A percentile compares a stretch with the other conserved stretches of the same genome.
phyloP scores from a whole-genome alignment of 2,888 invertebrate genomes.

The Siphonodentalium dalli region DNA sequence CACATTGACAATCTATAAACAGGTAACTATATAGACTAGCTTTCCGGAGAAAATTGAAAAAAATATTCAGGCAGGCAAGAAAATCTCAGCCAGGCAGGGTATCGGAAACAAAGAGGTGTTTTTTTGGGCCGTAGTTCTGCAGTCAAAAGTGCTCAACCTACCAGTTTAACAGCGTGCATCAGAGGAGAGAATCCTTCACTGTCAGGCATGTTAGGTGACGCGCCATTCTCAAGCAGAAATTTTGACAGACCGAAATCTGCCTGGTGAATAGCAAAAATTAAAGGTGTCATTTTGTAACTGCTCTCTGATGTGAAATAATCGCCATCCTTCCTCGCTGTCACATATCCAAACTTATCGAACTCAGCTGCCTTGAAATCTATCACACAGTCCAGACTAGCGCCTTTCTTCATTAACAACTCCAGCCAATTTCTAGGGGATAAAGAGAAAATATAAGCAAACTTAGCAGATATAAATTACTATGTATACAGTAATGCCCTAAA shows the following conservation, averaged over 20 bases:
- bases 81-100: too few relatives aligned
- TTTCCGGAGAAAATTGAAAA: too few relatives aligned
- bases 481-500: too few relatives aligned
- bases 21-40: too few relatives aligned
- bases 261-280: slow-evolving; percentile 62
- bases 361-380: slow-evolving; percentile 54
- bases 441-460: too few relatives aligned
- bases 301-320: slow-evolving; percentile 42
- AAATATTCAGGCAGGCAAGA: too few relatives aligned
- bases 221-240: slow-evolving; percentile 60
- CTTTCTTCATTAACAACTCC: slow-evolving; percentile 44
- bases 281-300: slow-evolving; percentile 49
- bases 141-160: slow-evolving; percentile 31
- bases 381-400: slow-evolving; percentile 51
- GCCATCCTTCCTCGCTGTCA: slow-evolving; percentile 26
- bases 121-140: too few relatives aligned
- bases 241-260: slow-evolving; percentile 58
- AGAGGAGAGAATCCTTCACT: slow-evolving; percentile 61
- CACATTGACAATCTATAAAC: too few relatives aligned
- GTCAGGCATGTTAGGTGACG: slow-evolving; percentile 63
- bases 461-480: too few relatives aligned
- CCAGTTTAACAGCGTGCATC: slow-evolving; percentile 65
- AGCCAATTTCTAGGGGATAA: slow-evolving; percentile 38
- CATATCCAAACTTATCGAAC: slow-evolving; percentile 46
- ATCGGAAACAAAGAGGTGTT: too few relatives aligned